Base-by-base conservation (phyloP, 2,113 vertebrate species). In the Xiphophorus maculatus region DNA sequence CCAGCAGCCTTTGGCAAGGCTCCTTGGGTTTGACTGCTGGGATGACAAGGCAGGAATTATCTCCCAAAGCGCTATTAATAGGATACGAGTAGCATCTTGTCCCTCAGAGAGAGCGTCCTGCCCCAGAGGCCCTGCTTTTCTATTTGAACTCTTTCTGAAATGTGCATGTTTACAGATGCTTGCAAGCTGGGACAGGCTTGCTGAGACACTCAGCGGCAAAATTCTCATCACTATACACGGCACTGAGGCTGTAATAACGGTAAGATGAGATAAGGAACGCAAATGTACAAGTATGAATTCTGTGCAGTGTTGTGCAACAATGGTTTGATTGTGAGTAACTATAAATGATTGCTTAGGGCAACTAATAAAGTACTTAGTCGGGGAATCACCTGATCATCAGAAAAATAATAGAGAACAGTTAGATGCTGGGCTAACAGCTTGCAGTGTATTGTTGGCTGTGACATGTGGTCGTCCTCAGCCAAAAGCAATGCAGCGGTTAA, bases 11-110 rank as follows among this genome's bases (percentile, higher is more conserved):
- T n/a, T 69, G 51, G 51, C 17, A n/a, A 58, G 22, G 19, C 25
- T 58, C n/a, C 51, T 58, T 58, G 51, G 51, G 51, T 60, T 79
- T 81, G 88, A 74, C 84, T 87, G 83, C 84, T 81, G 84, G 87
- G 89, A 94, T 92, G 93, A 93, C 90, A 88, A 91, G 90, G 84
- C 84, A 93, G 84, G 88, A 94, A 94, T 94, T 92, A 94, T 93
- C 92, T 92, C 83, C 90, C 86, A 90, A 85, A 87, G 87, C 77
- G 76, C 92, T 94, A 94, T 95, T 93, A 93, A 93, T 94, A 94
- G 92, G 77, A 70, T 54, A 72, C 92, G 76, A 91, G 93, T 91
- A 91, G 82, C 85, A 91, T 92, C 90, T 89, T 74, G 85, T 92
- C 90, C 87, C 87, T 86, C 80, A 66, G 88, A 76, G 79, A 74